Base-by-base conservation (phyloP, 2,113 vertebrate species). In the Eolophus roseicapilla region DNA sequence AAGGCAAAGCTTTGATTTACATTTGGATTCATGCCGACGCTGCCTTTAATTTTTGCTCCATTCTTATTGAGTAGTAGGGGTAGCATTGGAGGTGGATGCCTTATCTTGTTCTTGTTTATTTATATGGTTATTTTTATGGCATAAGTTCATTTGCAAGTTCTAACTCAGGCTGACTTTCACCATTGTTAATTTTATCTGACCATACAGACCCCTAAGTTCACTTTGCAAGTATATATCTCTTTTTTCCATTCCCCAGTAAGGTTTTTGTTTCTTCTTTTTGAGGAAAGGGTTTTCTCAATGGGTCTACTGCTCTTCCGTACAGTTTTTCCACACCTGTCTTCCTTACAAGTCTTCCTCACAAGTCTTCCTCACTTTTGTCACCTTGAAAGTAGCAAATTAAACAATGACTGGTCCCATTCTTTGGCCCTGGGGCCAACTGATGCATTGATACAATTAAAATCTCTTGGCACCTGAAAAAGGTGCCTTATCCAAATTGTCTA, bases 401-500 rank as follows among this genome's bases (percentile, higher is more conserved):
- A 41, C 1, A 2, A 46, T 39, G 35, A 19, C 46, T 59, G 37
- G 15, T 5, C 15, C 46, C 17, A 8, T 73, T 79, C 27, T 41
- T 85, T 65, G 63, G 63, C 67, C 67, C n/a, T 35, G 16, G 19
- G 41, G 59, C 47, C 68, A 80, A 21, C 6, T 33, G 27, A 15
- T 82, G 63, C 70, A 77, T 84, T 0, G 0, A 79, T 47, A 47
- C 20, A 76, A 64, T 92, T 90, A 93, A 90, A 76, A 8, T 9
- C n/a, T 74, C 57, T 44, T 89, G 90, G 73, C 64, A 78, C 63
- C 37, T 23, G 53, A 67, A 89, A 53, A 39, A 89, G 12, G 10
- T 81, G 11, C 17, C 50, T 88, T 76, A 62, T 90, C 85, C 79
- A 95, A 95, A 90, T 90, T 93, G 19, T 15, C 53, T 86, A 37